Evolutionary conservation across 1,140 invertebrate species (phyloP), one percentile per base, ranked within the genome.

Genomic region (Telenomus remus): DNA sequence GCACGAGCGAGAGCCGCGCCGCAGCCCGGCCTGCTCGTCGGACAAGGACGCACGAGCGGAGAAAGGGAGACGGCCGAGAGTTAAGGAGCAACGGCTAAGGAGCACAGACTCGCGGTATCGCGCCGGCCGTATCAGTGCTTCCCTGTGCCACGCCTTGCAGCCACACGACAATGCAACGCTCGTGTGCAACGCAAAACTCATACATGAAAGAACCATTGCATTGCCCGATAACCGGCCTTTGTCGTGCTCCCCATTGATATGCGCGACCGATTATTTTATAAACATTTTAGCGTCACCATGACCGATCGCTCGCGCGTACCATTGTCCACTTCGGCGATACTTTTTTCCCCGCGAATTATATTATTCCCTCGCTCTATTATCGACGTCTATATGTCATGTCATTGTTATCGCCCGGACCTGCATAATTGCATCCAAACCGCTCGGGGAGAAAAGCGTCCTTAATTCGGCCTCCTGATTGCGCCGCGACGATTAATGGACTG

Each of bases 141-240:
- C 78, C 75, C 75, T 60, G 73, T 78, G 76, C 79, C 79, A 80
- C 79, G 79, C 79, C 79, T 80, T 80, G 76, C 79, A 75, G 75
- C 75, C 78, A 79, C 78, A 79, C 75, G 75, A 80, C 78, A 80
- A 78, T 80, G 70, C 78, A 78, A 73, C 72, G 78, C 75, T 76
- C 59, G 64, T 79, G 69, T 79, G 76, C 76, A 70, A 79, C 73
- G 73, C 73, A 79, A 76, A 79, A 61, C 63, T 63, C 61, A 78
- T 68, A 71, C 57, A 66, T 60, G 15, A 33, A 51, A 12, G 9
- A 39, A 9, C 68, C 61, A 60, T 61, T 65, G 56, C 61, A 55
- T 49, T 6, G 19, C 19, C 2, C 19, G 19, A 72, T 66, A 65
- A 63, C 14, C 39, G 61, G 48, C 35, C 60, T 71, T 77, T 71